Base-by-base conservation (phyloP, 2,113 vertebrate species). In the Cephalopholis sonnerati region DNA sequence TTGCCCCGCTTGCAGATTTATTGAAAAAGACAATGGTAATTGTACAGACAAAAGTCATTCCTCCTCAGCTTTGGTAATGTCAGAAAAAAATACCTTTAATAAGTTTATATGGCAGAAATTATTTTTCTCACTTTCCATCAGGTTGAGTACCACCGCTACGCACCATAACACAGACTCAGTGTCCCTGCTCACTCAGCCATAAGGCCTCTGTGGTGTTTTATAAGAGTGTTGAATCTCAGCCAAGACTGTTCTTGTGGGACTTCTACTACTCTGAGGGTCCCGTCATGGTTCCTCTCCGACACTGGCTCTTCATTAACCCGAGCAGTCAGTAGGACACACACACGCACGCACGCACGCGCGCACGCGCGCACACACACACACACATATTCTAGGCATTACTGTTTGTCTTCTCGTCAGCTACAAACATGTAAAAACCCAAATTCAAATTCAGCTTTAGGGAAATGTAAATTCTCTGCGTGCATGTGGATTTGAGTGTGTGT, bases 251-350 rank as follows among this genome's bases (percentile, higher is more conserved):
- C 87, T 82, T 78, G 48, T 36, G 83, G 83, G 83, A 87, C 62
- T 48, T 27, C 39, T 62, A 51, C 82, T n/a, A 24, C 67, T 79
- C 73, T 18, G 84, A 83, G 68, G 80, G 76, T 88, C 84, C 78
- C 71, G 74, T 83, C 84, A 89, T 69, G 84, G 85, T 91, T 90
- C 89, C 79, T 84, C 69, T 77, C 29, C 82, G 36, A 57, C 86
- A 65, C 77, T 75, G 77, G 82, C 74, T 85, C 70, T 69, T 75
- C 74, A 86, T 87, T 75, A 87, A 82, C 67, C 48, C 22, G 68
- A 67, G 54, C 75, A 86, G 41, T 61, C 69, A 67, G 62, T 22
- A 4, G 83, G 74, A 86, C 72, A 81, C 77, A 85, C 61, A 77
- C 58, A 80, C 1, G 29, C 68, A 72, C 78, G 36, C 68, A 77